Evolutionary conservation across 2,113 vertebrate genomes (phyloP).

Genomic region (Heterochromis multidens): DNA sequence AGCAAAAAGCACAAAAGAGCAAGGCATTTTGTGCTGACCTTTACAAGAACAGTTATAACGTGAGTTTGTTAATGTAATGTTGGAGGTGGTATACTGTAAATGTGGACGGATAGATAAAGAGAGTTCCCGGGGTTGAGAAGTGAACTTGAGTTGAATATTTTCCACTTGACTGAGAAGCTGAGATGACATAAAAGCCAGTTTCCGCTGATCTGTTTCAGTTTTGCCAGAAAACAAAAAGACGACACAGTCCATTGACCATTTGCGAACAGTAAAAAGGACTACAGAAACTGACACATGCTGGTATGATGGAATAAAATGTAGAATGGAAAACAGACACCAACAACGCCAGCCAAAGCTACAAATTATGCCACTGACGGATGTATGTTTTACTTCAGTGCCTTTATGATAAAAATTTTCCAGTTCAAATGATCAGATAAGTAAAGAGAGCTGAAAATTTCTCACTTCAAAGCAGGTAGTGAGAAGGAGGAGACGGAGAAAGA

Average conservation of each 20-base stretch:
- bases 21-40: accelerated
- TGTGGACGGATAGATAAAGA: background rate
- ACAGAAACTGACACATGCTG: accelerated
- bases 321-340: background rate
- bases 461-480: background rate
- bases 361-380: background rate
- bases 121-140: background rate
- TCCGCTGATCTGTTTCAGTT: background rate
- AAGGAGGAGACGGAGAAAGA: background rate
- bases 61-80: background rate
- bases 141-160: background rate
- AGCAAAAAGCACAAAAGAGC: background rate
- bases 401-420: background rate
- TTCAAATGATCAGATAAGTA: background rate
- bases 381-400: background rate
- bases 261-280: background rate
- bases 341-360: background rate
- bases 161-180: background rate
- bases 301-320: background rate
- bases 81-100: background rate
- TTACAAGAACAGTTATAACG: background rate
- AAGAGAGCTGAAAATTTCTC: background rate
- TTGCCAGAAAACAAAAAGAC: background rate
- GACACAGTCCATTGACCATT: too few relatives aligned
- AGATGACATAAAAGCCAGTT: background rate